Evolutionary conservation across 2,797 vertebrate genomes (phyloP).

Genomic region (Ambastaia sidthimunki): DNA sequence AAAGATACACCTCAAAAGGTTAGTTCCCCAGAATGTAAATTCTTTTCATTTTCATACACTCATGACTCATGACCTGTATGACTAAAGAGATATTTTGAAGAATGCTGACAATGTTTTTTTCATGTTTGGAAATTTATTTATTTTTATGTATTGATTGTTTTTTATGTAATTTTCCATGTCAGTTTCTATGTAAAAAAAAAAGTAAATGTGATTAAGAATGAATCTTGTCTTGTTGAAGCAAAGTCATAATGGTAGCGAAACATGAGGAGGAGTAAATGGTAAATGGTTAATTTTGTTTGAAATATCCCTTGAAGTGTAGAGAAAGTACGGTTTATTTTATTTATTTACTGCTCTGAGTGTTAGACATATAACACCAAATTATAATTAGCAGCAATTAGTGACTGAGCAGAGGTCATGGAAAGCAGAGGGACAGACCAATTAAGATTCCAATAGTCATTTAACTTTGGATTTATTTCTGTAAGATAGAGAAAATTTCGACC

Average conservation of each 20-base stretch:
- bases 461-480: not conserved
- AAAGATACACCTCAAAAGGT: not conserved
- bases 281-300: too few species aligned
- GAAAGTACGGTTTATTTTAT: too few species aligned
- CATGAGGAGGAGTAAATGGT: too few species aligned
- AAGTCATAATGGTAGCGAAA: too few species aligned
- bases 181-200: too few species aligned
- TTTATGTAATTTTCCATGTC: too few species aligned
- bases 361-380: not conserved
- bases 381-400: not conserved
- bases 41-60: not conserved
- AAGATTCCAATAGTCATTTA: not conserved
- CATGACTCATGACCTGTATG: not conserved
- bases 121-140: too few species aligned
- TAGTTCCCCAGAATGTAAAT: not conserved
- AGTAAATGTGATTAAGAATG: too few species aligned
- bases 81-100: not conserved
- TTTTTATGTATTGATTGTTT: too few species aligned
- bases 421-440: not conserved
- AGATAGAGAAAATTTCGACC: conserved; percentile 8
- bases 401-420: not conserved
- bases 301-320: too few species aligned
- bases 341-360: not conserved
- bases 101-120: too few species aligned
- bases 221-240: too few species aligned